Evolutionary conservation across 2,888 invertebrate genomes (phyloP), one percentile per base, ranked within the genome.

Genomic region (Microctonus aethiopoides): DNA sequence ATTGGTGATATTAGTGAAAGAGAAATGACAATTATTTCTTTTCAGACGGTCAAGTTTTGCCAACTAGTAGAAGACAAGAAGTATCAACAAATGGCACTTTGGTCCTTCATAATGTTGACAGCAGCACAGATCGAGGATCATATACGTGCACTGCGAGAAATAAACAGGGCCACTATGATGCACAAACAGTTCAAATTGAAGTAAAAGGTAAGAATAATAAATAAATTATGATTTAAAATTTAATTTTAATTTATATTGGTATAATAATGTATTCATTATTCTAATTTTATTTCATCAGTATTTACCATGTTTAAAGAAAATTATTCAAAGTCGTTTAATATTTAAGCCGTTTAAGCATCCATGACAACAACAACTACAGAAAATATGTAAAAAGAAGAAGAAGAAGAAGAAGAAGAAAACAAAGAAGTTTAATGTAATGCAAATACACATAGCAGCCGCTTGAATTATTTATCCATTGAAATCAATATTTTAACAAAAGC

Each of bases 81-180:
- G 94, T 95, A 75, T 95, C 94, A 79, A 90, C 92, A 32, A 95
- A 96, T 83, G 96, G 96, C 41, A 95, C 95, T 10, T 88, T 97
- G 75, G 91, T 94, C 69, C 93, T 97, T 70, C 93, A 94, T 83
- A 94, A 94, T 83, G 93, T 96, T 61, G 95, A 95, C 85, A 90
- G 94, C 64, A 90, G 90, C 60, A 94, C 94, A 80, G 96, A 97
- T 85, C 94, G 94, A 10, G 96, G 96, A 65, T 93, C 94, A 11
- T 97, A 97, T 88, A 95, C 94, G 60, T 97, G 97, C 85, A 94
- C 94, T 80, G 97, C 96, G 0, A 91, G 92, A 74, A 96, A 95
- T 86, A 90, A 94, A 75, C 95, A 95, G 83, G 92, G 93, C 72
- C 92, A 94, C 81, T 92, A 93, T 1, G 93, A 94, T 24, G 89